Conservation (phyloP, 2,113 vertebrate species). For the Hemichromis elongatus region DNA sequence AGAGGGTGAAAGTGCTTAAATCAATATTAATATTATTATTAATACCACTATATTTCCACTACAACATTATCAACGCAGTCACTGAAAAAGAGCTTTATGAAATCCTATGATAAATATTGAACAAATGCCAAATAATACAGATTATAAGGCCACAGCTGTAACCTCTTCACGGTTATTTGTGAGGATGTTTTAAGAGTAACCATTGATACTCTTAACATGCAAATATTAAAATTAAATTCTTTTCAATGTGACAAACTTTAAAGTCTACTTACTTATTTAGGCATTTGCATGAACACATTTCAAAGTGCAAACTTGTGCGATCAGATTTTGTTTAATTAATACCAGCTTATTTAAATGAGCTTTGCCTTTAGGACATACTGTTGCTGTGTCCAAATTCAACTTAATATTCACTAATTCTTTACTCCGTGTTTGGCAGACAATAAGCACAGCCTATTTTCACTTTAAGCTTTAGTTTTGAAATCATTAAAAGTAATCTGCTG, state of each 20-base stretch:
- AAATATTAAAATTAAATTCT: neutral
- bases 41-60: neutral
- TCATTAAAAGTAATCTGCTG: neutral
- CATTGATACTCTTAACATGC: neutral
- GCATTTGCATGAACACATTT: neutral
- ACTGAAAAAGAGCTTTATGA: neutral
- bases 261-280: neutral
- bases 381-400: neutral
- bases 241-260: neutral
- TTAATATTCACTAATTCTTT: neutral
- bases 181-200: neutral
- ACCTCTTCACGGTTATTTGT: neutral
- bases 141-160: neutral
- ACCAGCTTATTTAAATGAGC: neutral
- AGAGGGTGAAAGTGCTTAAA: slow-evolving; percentile 83
- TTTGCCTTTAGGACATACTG: neutral
- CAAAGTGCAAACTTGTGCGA: neutral
- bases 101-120: slow-evolving; percentile 39
- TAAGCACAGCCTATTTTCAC: neutral
- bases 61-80: neutral
- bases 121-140: slow-evolving; percentile 72
- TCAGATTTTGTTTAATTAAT: neutral
- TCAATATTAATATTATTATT: slow-evolving; percentile 60
- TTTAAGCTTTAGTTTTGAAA: neutral
- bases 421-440: neutral